phyloP scores from a whole-genome alignment of 2,113 vertebrate species.

The Sitta europaea region DNA sequence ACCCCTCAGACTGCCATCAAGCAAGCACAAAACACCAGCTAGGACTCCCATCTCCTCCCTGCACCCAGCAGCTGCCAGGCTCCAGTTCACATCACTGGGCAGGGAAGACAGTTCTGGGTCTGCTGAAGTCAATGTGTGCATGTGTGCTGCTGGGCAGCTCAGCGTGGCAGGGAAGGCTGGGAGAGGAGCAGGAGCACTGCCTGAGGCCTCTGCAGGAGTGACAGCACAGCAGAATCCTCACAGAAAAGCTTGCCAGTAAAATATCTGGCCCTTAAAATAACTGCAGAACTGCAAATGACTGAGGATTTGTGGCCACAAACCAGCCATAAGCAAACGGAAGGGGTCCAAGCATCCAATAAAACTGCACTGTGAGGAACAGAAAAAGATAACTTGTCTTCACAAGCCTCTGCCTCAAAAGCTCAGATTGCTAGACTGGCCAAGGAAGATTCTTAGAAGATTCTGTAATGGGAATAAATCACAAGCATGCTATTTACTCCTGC shows the following conservation, averaged over 20 bases:
- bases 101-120: neutral
- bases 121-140: neutral
- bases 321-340: neutral
- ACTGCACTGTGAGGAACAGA: neutral
- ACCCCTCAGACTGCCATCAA: neutral
- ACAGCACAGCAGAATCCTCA: neutral
- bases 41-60: neutral
- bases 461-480: neutral
- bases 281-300: neutral
- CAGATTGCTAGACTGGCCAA: neutral
- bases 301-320: neutral
- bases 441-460: neutral
- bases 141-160: neutral
- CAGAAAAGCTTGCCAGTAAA: neutral
- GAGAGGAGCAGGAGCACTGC: neutral
- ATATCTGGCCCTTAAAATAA: neutral
- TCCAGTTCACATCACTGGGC: neutral
- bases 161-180: neutral
- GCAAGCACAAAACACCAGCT: neutral
- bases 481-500: neutral
- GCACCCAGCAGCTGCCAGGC: neutral
- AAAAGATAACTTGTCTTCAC: neutral
- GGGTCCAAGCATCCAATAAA: neutral
- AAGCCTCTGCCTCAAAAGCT: neutral
- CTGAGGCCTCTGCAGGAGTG: neutral